Conservation (phyloP, 2,888 invertebrate species). For the Pandemis heparana region DNA sequence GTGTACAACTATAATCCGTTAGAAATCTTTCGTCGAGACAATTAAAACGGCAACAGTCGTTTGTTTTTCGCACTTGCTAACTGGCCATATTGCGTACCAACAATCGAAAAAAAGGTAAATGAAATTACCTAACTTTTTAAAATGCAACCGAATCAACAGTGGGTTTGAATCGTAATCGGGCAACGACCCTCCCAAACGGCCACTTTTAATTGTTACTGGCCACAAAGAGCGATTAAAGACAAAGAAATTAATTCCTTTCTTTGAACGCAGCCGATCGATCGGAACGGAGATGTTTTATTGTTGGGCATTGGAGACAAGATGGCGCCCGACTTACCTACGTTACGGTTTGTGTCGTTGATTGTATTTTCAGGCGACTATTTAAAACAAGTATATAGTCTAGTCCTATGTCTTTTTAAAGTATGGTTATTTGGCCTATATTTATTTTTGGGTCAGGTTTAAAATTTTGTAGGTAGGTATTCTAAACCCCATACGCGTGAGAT, state of each 20-base stretch:
- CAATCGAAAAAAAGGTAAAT: conserved; percentile 11
- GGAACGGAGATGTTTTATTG: conserved; percentile 27
- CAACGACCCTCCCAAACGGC: conserved; percentile 34
- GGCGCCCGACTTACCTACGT: conserved; percentile 20
- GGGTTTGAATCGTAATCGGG: conserved; percentile 38
- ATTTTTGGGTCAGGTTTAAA: no score
- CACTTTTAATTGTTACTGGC: conserved; percentile 32
- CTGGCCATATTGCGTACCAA: conserved; percentile 8
- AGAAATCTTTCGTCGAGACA: background rate
- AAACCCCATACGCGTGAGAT: background rate
- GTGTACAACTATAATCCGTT: background rate
- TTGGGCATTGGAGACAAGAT: conserved; percentile 33
- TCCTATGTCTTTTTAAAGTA: no score
- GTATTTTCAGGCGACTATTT: background rate
- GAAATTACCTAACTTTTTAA: conserved; percentile 28
- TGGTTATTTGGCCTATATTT: background rate
- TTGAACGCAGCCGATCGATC: conserved; percentile 30
- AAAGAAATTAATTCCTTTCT: conserved; percentile 40
- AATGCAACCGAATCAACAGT: conserved; percentile 38
- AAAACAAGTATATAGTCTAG: no score
- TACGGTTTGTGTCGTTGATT: conserved; percentile 1
- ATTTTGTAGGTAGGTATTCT: no score
- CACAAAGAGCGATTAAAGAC: conserved; percentile 39
- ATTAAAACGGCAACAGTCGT: background rate
- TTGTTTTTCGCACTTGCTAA: conserved; percentile 1